These are phyloP conservation scores for Sarcoramphus papa DNA, from an alignment of 2,797 vertebrate species.

Conservation along the genomic window DNA sequence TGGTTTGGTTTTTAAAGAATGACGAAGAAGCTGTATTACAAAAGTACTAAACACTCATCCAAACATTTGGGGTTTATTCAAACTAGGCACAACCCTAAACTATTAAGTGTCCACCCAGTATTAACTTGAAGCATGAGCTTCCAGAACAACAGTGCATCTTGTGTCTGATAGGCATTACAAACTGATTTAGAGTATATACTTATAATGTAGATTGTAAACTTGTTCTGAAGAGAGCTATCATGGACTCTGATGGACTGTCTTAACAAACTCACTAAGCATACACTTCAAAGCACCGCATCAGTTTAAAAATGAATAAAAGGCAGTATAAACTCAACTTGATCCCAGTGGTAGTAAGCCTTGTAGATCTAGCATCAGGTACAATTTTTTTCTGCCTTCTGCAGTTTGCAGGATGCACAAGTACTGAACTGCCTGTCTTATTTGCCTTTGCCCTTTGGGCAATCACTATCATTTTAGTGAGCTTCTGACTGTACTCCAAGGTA, in stretches of 20 bases:
- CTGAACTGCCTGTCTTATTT: neutral
- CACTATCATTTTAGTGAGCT: constrained; percentile 29
- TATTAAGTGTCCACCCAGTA: neutral
- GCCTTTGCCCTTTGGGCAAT: constrained; percentile 38
- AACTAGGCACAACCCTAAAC: neutral
- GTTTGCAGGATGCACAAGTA: neutral
- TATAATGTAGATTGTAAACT: neutral
- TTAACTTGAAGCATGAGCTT: neutral
- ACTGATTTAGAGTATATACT: neutral
- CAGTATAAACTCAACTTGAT: neutral
- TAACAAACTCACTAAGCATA: neutral
- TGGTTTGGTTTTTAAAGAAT: neutral
- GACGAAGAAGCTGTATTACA: neutral
- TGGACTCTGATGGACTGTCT: neutral
- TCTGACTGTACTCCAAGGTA: constrained; percentile 25
- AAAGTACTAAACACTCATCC: neutral
- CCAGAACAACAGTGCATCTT: neutral
- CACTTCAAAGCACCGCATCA: neutral
- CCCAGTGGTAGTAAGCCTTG: neutral
- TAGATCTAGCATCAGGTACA: neutral
- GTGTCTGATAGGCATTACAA: neutral
- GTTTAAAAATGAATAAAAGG: neutral
- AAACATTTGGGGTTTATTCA: neutral
- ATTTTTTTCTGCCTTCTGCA: constrained; percentile 5
- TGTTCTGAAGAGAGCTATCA: neutral